Evolutionary conservation across 2,113 vertebrate species (phyloP).

Genomic region (Rhipidura dahli): DNA sequence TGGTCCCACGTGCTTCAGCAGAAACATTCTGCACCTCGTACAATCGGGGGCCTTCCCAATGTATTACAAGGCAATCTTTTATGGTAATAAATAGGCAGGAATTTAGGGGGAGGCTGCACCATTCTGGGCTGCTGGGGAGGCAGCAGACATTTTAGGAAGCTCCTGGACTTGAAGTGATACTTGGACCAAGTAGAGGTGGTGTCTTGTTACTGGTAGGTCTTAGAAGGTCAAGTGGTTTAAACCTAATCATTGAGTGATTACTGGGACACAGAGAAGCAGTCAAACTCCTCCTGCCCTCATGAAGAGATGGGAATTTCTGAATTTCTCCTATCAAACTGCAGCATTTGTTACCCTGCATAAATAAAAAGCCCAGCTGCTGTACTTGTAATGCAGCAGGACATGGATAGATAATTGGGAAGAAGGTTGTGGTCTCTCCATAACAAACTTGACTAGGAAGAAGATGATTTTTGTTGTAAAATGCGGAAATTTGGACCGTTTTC

Average conservation of each 20-base stretch:
- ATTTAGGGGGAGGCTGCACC: background rate
- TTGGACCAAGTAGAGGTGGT: background rate
- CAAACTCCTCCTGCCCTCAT: background rate
- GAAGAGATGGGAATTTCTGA: background rate
- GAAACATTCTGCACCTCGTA: background rate
- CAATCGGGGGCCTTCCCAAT: background rate
- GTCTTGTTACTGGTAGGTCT: conserved; percentile 19
- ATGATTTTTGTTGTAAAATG: background rate
- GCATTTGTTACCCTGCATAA: background rate
- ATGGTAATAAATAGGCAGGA: background rate
- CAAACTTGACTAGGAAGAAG: background rate
- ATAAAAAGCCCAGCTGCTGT: background rate
- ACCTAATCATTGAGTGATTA: background rate
- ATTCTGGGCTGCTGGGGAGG: conserved; percentile 2
- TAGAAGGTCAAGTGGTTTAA: conserved; percentile 26
- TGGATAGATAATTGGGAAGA: background rate
- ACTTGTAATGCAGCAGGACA: background rate
- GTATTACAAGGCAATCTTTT: background rate
- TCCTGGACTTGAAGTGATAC: background rate
- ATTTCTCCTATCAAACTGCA: background rate
- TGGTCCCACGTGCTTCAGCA: background rate
- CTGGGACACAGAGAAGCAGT: background rate
- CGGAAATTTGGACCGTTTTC: background rate
- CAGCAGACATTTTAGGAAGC: conserved; percentile 49
- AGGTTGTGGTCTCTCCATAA: background rate